Evolutionary conservation across 2,888 invertebrate species (phyloP), one percentile per base, ranked within the genome.

Genomic region (Epiblema foenella): DNA sequence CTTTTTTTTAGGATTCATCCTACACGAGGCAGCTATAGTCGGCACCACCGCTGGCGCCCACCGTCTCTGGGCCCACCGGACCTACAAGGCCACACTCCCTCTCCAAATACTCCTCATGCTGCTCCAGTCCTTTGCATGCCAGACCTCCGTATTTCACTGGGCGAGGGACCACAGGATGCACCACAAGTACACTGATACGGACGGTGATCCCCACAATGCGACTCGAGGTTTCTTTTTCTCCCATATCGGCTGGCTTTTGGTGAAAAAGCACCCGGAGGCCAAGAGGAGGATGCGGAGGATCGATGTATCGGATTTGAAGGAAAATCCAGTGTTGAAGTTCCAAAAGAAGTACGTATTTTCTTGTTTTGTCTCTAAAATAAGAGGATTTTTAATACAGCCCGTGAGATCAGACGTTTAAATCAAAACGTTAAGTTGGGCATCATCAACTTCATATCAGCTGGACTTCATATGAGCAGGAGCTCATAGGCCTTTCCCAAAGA

Each of bases 181-280:
- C 85, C 98, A 98, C 90, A 98, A 98, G 85, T 98, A 96, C 88
- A 96, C 96, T 0, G 97, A 97, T 83, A 98, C 98, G 0, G 95
- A 98, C 82, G 98, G 97, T 0, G 98, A 98, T 88, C 98, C 98
- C 0, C 98, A 98, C 87, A 98, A 98, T 81, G 95, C 97, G 0
- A 95, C 95, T 60, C 94, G 98, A 68, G 99, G 99, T 0, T 97
- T 99, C 87, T 98, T 99, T 94, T 99, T 98, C 92, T 96, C 98
- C 0, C 98, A 99, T 85, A 96, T 98, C 91, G 99, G 99, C 59
- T 99, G 99, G 98, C 91, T 99, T 66, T 94, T 98, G 89, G 94
- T 96, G 77, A 96, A 95, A 81, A 98, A 99, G 85, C 98, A 98
- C 83, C 96, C 96, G 0, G 97, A 98, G 80, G 98, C 99, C 33